These are phyloP conservation scores for Notolabrus celidotus DNA, from an alignment of 2,797 vertebrate genomes.

Conservation along the genomic window DNA sequence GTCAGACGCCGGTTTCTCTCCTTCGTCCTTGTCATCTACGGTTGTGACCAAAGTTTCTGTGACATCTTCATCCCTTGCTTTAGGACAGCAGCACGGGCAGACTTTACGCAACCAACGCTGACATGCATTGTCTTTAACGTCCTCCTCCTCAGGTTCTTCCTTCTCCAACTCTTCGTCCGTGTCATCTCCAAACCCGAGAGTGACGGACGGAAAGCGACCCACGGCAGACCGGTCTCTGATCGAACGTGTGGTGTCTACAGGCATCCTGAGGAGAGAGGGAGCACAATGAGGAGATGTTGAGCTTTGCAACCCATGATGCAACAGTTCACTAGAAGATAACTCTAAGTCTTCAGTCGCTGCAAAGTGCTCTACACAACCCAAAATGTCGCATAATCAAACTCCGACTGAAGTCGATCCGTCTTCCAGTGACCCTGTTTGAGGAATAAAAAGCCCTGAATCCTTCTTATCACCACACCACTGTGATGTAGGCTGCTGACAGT, in stretches of 20 bases:
- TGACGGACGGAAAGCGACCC: constrained; percentile 80
- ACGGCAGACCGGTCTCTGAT: constrained; percentile 64
- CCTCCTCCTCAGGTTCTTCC: constrained; percentile 35
- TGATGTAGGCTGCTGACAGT: constrained; percentile 3
- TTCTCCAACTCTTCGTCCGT: constrained; percentile 11
- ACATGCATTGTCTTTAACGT: constrained; percentile 48
- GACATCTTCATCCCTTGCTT: constrained; percentile 10
- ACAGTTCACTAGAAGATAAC: too few species aligned
- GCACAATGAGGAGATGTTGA: background rate
- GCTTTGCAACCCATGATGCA: background rate
- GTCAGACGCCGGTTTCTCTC: rapidly evolving
- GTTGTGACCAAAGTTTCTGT: constrained; percentile 47
- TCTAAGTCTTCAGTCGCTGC: too few species aligned
- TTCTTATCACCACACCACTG: background rate
- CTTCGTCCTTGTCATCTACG: constrained; percentile 10
- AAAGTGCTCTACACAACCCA: background rate
- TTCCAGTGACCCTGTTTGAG: constrained; percentile 6
- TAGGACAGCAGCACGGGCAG: constrained; percentile 68
- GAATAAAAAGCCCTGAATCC: constrained; percentile 24
- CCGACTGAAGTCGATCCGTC: background rate
- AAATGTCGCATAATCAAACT: background rate
- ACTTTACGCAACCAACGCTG: constrained; percentile 63
- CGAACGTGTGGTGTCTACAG: constrained; percentile 47
- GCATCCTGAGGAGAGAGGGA: constrained; percentile 68
- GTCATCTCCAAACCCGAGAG: constrained; percentile 58